Evolutionary conservation across 2,113 vertebrate species (phyloP).

Genomic region (Percina caprodes): DNA sequence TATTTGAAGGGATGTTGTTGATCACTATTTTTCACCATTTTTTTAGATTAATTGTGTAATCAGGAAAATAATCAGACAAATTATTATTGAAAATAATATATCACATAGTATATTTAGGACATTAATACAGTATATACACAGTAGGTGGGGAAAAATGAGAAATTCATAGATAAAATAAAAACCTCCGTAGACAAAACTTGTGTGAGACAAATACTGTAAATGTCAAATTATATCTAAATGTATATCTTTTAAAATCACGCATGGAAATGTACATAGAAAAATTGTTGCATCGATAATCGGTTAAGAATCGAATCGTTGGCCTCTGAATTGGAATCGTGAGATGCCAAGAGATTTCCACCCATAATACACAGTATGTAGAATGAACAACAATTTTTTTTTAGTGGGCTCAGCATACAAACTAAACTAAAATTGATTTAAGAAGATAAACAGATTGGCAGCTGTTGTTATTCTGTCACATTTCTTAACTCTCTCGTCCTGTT

Average conservation of each 20-base stretch:
- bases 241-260: no score
- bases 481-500: background rate
- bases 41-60: background rate
- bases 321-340: no score
- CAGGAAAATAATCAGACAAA: background rate
- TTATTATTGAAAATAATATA: background rate
- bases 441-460: background rate
- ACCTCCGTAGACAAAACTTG: no score
- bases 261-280: no score
- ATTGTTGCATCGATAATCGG: no score
- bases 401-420: background rate
- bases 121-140: background rate
- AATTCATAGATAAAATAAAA: no score
- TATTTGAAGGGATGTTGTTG: background rate
- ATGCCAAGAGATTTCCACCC: no score
- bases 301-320: no score
- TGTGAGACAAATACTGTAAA: no score
- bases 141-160: no score
- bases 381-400: background rate
- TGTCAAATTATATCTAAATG: no score
- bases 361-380: background rate
- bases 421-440: background rate
- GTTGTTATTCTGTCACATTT: background rate
- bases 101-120: background rate
- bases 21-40: background rate